phyloP scores from a whole-genome alignment of 2,888 invertebrate species.

The Cetonia aurata region DNA sequence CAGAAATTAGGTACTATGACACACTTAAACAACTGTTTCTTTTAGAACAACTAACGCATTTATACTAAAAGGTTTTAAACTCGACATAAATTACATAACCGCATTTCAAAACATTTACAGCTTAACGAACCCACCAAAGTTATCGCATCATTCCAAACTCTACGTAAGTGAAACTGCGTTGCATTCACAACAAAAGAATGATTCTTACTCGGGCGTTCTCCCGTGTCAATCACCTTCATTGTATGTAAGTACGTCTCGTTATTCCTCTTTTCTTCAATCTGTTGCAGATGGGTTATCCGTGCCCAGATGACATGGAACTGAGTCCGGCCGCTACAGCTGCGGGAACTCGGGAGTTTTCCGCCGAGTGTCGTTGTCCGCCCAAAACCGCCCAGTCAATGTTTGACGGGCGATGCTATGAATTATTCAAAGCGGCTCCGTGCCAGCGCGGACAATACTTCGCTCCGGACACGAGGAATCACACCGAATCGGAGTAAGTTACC shows the following conservation, averaged over 20 bases:
- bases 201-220: slow-evolving; percentile 10
- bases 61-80: too few relatives aligned
- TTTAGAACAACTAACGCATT: too few relatives aligned
- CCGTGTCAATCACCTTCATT: slow-evolving; percentile 34
- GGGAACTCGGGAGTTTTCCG: slow-evolving; percentile 71
- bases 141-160: slow-evolving; percentile 1
- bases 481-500: slow-evolving; percentile 51
- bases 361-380: slow-evolving; percentile 87
- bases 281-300: slow-evolving; percentile 77
- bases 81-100: too few relatives aligned
- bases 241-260: slow-evolving; percentile 1
- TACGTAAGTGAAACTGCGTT: background rate
- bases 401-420: slow-evolving; percentile 78
- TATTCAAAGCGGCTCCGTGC: slow-evolving; percentile 83
- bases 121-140: too few relatives aligned
- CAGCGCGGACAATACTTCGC: slow-evolving; percentile 80
- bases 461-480: slow-evolving; percentile 69
- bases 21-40: too few relatives aligned
- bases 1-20: too few relatives aligned
- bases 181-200: slow-evolving; percentile 2
- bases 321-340: slow-evolving; percentile 70
- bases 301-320: slow-evolving; percentile 87
- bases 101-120: too few relatives aligned
- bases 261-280: slow-evolving; percentile 5
- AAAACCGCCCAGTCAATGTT: slow-evolving; percentile 79